phyloP scores from a whole-genome alignment of 1,140 invertebrate genomes.

The Triops cancriformis region DNA sequence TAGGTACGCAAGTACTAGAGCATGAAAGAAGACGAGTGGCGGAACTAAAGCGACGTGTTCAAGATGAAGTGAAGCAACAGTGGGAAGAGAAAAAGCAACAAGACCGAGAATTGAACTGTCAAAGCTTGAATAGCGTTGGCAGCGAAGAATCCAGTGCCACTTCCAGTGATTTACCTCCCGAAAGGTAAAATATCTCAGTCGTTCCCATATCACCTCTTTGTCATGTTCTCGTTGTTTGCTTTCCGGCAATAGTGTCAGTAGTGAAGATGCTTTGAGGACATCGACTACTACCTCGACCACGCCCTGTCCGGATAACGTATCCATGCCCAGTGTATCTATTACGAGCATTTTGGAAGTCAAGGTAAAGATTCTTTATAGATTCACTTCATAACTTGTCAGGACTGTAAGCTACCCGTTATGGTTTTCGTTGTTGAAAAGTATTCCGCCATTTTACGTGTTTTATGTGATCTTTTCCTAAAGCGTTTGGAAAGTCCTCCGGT shows the following conservation, averaged over 20 bases:
- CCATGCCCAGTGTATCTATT: constrained; percentile 24
- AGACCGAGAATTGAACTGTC: constrained; percentile 52
- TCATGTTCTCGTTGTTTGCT: constrained; percentile 17
- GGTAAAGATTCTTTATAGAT: constrained; percentile 20
- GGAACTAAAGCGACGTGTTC: constrained; percentile 72
- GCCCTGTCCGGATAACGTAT: constrained; percentile 18
- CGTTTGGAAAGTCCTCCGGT: no score
- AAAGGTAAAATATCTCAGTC: constrained; percentile 48
- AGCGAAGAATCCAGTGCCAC: constrained; percentile 54
- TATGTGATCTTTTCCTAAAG: no score
- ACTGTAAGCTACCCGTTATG: no score
- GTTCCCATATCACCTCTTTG: constrained; percentile 11
- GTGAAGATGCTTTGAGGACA: constrained; percentile 31
- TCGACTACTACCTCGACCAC: constrained; percentile 22
- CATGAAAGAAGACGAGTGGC: constrained; percentile 76
- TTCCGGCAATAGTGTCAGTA: constrained; percentile 28
- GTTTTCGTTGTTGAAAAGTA: no score
- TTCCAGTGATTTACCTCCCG: constrained; percentile 53
- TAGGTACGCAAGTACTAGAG: constrained; percentile 80
- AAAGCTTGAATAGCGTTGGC: constrained; percentile 58
- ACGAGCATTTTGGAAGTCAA: constrained; percentile 30
- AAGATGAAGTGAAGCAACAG: constrained; percentile 74
- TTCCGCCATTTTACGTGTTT: no score
- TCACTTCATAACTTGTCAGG: no score
- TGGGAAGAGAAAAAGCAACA: constrained; percentile 58